Base-by-base conservation (phyloP, 2,888 invertebrate species). In the Melipona bicolor region DNA sequence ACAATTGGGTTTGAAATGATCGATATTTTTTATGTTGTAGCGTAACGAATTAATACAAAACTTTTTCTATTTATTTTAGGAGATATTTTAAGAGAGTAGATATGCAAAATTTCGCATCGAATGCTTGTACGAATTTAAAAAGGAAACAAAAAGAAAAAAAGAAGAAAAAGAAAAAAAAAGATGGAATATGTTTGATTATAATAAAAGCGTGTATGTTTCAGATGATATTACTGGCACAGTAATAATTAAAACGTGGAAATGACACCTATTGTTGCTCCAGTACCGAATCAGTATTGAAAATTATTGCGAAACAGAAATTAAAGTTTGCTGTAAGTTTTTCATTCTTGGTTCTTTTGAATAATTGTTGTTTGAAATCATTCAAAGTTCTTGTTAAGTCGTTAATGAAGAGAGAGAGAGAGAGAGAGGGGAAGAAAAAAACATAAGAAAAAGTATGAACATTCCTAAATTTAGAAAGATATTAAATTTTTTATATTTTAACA, bases 251-350 rank as follows among this genome's bases (percentile, higher is more conserved):
- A 83, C 83, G 84, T 83, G 84, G 76, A 84, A 84, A 84, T 83
- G 84, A 69, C 84, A 84, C 84, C 84, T 84, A 84, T 84, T 32
- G 78, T 79, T 84, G 84, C 83, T 76, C 36, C 79, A 61, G 24
- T 76, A 80, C 84, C 84, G 65, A 84, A 81, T 84, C 85, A 81
- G 85, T 85, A 85, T 85, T 85, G 69, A 75, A 72, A 77, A 77
- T 78, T 78, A 71, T 79, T 24, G n/a, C 32, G 62, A 56, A 59
- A 52, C 50, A 56, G 52, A 76, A 70, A 36, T 56, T 67, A 64
- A 43, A 67, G 17, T 71, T 62, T 76, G 32, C 50, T 49, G 69
- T 70, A 74, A 73, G 75, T 68, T 73, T 21, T 5, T 59, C n/a
- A n/a, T 50, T 73, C 27, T 32, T 65, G 36, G 5, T 52, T 59